phyloP scores from a whole-genome alignment of 2,797 vertebrate species.

The Euphonia xanthogaster region DNA sequence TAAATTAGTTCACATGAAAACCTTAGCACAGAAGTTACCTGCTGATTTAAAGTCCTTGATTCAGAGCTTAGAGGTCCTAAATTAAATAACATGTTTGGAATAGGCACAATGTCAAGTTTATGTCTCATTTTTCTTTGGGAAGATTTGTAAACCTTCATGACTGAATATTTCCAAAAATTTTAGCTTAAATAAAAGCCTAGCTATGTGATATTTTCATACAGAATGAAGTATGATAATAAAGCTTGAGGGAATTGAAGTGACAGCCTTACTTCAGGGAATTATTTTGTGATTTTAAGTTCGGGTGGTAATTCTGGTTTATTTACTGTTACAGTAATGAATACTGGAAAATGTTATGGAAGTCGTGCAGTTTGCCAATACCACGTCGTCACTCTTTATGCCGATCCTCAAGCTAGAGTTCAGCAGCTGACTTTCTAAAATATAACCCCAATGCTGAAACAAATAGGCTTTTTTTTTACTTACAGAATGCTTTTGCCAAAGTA shows the following conservation, averaged over 20 bases:
- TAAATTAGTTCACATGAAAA: background rate
- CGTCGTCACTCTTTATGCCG: background rate
- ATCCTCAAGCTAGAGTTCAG: background rate
- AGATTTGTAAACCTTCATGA: background rate
- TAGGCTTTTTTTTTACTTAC: background rate
- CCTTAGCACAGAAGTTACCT: background rate
- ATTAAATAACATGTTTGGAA: background rate
- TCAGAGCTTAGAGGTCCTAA: background rate
- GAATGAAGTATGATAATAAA: background rate
- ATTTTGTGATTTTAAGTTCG: background rate
- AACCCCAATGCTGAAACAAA: background rate
- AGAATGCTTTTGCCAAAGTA: background rate
- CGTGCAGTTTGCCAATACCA: background rate
- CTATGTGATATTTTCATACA: background rate
- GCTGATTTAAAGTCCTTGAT: background rate
- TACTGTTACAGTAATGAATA: background rate
- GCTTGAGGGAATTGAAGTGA: background rate
- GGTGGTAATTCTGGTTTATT: background rate
- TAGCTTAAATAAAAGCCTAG: background rate
- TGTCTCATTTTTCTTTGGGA: background rate
- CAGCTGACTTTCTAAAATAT: background rate
- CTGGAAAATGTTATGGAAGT: background rate
- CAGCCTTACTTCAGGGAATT: background rate
- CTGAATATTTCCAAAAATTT: background rate
- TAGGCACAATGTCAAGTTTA: background rate